These are phyloP conservation scores for Heliconius ethilla DNA, from an alignment of 2,888 invertebrate genomes.

Conservation along the genomic window DNA sequence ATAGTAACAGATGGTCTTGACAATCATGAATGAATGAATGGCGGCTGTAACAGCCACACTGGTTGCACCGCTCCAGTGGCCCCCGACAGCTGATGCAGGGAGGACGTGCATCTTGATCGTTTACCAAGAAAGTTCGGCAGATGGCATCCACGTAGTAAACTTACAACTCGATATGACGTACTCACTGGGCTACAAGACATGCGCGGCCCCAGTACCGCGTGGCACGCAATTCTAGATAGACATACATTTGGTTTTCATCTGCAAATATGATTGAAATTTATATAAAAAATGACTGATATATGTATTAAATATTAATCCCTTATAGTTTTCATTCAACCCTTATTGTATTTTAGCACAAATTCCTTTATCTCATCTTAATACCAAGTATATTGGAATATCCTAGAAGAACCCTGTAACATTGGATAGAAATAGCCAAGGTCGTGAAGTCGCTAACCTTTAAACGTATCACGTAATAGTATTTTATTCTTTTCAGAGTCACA, in stretches of 20 bases:
- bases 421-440: slow-evolving; percentile 13
- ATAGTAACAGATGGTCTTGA: background rate
- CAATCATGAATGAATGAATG: slow-evolving; percentile 10
- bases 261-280: background rate
- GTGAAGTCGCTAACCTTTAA: slow-evolving; percentile 13
- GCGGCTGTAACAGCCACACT: background rate
- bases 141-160: slow-evolving; percentile 20
- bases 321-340: no score
- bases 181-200: slow-evolving; percentile 17
- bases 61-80: slow-evolving; percentile 3
- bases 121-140: slow-evolving; percentile 9
- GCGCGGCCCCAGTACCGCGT: slow-evolving; percentile 23
- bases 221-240: slow-evolving; percentile 4
- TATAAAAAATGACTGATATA: background rate
- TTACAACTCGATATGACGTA: background rate
- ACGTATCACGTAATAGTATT: slow-evolving; percentile 14
- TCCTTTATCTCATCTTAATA: background rate
- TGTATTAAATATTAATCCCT: background rate
- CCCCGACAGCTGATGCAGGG: slow-evolving; percentile 4
- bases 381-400: background rate
- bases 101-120: slow-evolving; percentile 5
- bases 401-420: background rate
- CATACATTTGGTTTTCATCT: slow-evolving; percentile 7
- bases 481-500: background rate
- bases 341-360: background rate